Percentiles rank a stretch among this genome's conserved stretches.
phyloP scores from a whole-genome alignment of 2,113 vertebrate genomes.

The Dipodomys ordii region DNA sequence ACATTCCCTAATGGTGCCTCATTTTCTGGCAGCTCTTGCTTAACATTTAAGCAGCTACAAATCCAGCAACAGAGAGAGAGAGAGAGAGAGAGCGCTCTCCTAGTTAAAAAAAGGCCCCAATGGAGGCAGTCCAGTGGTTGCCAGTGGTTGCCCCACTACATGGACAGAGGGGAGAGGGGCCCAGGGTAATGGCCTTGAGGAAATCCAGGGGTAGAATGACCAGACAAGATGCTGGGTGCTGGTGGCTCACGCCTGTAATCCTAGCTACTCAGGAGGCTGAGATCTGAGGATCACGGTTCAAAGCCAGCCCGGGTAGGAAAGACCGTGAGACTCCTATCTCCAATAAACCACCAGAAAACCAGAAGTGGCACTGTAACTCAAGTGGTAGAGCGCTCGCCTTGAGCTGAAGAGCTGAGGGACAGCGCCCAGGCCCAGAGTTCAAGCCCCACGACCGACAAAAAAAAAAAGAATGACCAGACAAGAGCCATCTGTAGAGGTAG shows the following conservation, averaged over 20 bases:
- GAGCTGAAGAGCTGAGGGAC: no score
- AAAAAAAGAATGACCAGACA: neutral
- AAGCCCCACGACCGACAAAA: no score
- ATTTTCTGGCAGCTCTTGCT: neutral
- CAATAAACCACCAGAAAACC: no score
- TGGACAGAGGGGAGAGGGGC: neutral
- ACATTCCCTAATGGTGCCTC: neutral
- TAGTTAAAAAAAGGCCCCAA: neutral
- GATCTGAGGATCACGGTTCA: no score
- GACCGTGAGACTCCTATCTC: no score
- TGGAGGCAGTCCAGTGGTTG: neutral
- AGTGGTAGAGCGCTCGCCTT: no score
- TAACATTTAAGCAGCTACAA: neutral
- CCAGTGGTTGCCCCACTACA: accelerated
- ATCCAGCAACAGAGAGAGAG: neutral
- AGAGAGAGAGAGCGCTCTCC: neutral
- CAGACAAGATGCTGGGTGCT: no score
- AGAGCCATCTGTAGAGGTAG: neutral
- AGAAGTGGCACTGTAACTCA: no score
- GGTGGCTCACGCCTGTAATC: no score
- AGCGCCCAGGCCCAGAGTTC: no score
- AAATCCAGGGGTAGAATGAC: accelerated
- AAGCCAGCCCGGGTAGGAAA: no score
- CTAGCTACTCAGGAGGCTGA: no score
- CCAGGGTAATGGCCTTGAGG: neutral